Evolutionary conservation across 2,797 vertebrate species (phyloP), one percentile per base, ranked within the genome.

Genomic region (Apogon talboti): DNA sequence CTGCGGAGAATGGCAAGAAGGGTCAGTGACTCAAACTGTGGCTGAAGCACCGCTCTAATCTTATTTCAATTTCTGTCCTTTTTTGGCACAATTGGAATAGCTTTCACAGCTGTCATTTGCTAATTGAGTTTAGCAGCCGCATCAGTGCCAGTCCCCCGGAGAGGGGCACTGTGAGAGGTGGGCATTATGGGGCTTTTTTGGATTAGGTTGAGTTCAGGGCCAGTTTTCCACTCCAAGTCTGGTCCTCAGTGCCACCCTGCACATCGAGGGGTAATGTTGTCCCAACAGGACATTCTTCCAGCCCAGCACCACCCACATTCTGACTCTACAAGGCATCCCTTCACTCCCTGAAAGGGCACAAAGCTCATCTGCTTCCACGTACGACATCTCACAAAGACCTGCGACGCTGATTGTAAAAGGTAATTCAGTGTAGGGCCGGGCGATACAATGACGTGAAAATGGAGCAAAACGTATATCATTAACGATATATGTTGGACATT

Each of bases 171-270:
- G 43, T 51, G 77, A 82, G 84, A 82, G 85, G 83, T 83, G 83
- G 86, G 78, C 81, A 85, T 91, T 78, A 86, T 66, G 15, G 78
- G 78, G 82, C 75, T 85, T 90, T 88, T 86, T 82, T 71, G 89
- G 90, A 92, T 91, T 87, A 91, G 79, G 80, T 61, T 30, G 73
- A 78, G 70, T 85, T 88, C 75, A 51, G 65, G 85, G 81, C 78
- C 71, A 84, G 84, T 92, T 93, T 92, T 92, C 92, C 91, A 91
- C 88, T 92, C 90, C 89, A 91, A 91, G 87, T 91, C 78, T 89
- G 91, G 90, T 69, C 79, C 79, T 89, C 71, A 48, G 64, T 83
- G 74, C 75, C 87, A 79, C 81, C 79, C 83, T 74, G 74, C 74
- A 83, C 81, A 79, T 43, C 11, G 66, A 74, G 61, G 83, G 85